Evolutionary conservation across 1,140 invertebrate species (phyloP).

Genomic region (Cherax destructor): DNA sequence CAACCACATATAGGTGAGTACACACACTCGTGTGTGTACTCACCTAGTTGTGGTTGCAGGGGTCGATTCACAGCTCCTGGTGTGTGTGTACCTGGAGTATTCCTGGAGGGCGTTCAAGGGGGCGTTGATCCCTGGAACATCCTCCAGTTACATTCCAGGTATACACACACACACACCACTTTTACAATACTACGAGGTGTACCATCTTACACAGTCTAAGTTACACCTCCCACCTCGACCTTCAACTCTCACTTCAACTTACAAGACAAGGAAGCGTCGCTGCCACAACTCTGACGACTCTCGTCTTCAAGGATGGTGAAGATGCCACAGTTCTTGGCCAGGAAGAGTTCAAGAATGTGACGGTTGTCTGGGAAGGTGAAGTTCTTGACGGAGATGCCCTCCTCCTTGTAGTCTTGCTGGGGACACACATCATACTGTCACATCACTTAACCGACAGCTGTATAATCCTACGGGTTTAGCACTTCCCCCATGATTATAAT

Average conservation of each 20-base stretch:
- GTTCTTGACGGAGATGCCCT: conserved; percentile 84
- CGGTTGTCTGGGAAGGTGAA: conserved; percentile 92
- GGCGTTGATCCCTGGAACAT: too few relatives aligned
- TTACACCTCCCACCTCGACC: not conserved
- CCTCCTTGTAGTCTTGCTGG: conserved; percentile 85
- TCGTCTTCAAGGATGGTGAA: conserved; percentile 93
- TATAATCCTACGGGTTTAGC: too few relatives aligned
- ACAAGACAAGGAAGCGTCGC: conserved; percentile 36
- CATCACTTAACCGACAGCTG: too few relatives aligned
- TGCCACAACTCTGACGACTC: conserved; percentile 78
- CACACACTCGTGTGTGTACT: too few relatives aligned
- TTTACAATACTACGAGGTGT: not conserved
- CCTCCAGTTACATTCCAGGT: too few relatives aligned
- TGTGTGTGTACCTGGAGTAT: too few relatives aligned
- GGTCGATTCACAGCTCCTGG: too few relatives aligned
- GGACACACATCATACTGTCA: not conserved
- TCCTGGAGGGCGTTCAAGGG: too few relatives aligned
- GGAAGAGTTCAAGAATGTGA: conserved; percentile 88
- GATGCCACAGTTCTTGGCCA: conserved; percentile 88
- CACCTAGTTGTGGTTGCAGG: too few relatives aligned
- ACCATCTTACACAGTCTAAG: not conserved
- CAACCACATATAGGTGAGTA: too few relatives aligned
- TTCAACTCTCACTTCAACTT: not conserved
- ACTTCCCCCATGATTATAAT: too few relatives aligned
- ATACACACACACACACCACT: not conserved